A percentile compares a stretch with the other conserved stretches of the same genome.
These are phyloP conservation scores for Macroglossus sobrinus DNA, from an alignment of 2,113 vertebrate genomes.

Conservation along the genomic window DNA sequence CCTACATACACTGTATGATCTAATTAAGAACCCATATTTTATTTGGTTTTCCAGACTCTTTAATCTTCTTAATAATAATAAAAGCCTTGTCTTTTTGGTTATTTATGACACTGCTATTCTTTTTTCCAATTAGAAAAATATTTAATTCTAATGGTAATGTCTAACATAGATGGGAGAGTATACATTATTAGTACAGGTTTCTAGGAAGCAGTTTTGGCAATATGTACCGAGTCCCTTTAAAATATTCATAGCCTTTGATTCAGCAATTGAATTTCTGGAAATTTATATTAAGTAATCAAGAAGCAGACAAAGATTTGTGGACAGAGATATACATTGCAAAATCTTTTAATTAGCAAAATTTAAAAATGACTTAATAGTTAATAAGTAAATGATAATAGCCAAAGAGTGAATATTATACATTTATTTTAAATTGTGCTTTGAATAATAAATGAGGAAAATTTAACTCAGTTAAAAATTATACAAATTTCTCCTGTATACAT, in stretches of 20 bases:
- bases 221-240: neutral
- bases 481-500: neutral
- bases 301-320: neutral
- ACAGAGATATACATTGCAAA: neutral
- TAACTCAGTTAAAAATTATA: neutral
- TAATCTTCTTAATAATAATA: neutral
- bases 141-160: conserved; percentile 13
- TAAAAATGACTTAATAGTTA: conserved; percentile 14
- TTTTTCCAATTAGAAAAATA: neutral
- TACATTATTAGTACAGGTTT: neutral
- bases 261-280: neutral
- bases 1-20: neutral
- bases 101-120: neutral
- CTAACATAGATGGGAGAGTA: neutral
- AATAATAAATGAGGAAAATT: neutral
- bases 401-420: neutral
- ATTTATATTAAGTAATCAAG: neutral
- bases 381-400: neutral
- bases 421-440: conserved; percentile 11
- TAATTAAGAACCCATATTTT: neutral
- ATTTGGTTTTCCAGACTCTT: neutral
- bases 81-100: neutral
- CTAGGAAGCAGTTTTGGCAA: neutral
- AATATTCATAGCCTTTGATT: neutral
- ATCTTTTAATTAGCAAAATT: conserved; percentile 1